Base-by-base conservation (phyloP, 2,797 vertebrate species). In the Neosilurus hyrtlii region DNA sequence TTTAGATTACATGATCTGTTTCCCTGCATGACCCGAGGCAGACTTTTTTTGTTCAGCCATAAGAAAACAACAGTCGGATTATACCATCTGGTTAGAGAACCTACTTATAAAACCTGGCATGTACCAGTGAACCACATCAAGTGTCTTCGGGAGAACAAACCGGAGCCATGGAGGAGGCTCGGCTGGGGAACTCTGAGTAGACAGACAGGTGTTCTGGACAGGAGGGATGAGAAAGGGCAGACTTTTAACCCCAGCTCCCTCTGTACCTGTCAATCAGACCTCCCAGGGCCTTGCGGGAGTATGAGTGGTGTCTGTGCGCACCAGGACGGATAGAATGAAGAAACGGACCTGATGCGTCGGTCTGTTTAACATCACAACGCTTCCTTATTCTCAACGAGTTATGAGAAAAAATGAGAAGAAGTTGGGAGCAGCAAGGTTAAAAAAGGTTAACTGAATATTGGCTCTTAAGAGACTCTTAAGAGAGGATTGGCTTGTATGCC, bases 181-280 rank as follows among this genome's bases (percentile, higher is more conserved):
- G 79, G 52, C 22, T 43, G 51, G 62, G 63, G 37, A 78, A 14
- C 35, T 14, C 37, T 2, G 35, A 54, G 56, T n/a, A 62, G 52
- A 79, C 37, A 16, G 63, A 86, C 86, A 86, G 85, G 83, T 86
- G 86, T 72, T 81, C 24, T 75, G 35, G 84, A 86, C 81, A 86
- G 81, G 70, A 52, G n/a, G 24, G 68, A 66, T 62, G 68, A 82
- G 54, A 82, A 71, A 86, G 59, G 62, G 67, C 67, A 82, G 70
- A 35, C 30, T 30, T 77, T 82, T 80, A 77, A 84, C 66, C 79
- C 79, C 59, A 11, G 57, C 56, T 71, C 74, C 62, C 80, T 83
- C 56, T 82, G 79, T 54, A 76, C 56, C 75, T 12, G 30, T 80
- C 85, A 65, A 79, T 78, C 76, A 83, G 56, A 73, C 59, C 56